phyloP scores from a whole-genome alignment of 2,888 invertebrate species.

The Drosophila macrospina region DNA sequence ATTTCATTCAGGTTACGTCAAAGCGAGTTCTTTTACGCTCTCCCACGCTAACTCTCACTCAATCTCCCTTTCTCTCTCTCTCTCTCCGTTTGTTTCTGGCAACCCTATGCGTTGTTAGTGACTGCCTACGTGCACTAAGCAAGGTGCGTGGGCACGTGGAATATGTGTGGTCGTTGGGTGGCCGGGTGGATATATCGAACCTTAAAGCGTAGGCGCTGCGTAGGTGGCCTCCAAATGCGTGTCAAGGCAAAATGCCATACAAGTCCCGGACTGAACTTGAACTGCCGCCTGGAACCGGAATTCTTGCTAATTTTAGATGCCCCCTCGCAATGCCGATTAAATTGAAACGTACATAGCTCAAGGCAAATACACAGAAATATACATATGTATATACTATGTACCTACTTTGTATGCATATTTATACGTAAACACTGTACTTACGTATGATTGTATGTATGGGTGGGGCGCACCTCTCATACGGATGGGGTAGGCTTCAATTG shows the following conservation, averaged over 20 bases:
- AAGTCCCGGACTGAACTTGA: constrained; percentile 66
- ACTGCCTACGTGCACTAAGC: constrained; percentile 61
- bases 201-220: constrained; percentile 19
- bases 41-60: constrained; percentile 12
- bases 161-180: constrained; percentile 35
- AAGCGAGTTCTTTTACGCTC: constrained; percentile 41
- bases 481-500: constrained; percentile 47
- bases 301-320: constrained; percentile 67
- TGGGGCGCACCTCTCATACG: constrained; percentile 40
- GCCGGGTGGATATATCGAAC: not conserved
- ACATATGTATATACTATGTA: not conserved
- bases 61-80: constrained; percentile 1
- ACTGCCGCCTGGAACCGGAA: constrained; percentile 59
- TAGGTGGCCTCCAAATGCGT: constrained; percentile 56
- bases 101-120: constrained; percentile 40
- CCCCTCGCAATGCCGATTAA: constrained; percentile 61
- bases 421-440: not conserved
- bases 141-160: constrained; percentile 65
- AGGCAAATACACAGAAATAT: constrained; percentile 22
- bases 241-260: constrained; percentile 64
- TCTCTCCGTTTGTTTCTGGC: constrained; percentile 36
- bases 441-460: constrained; percentile 5
- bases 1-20: constrained; percentile 61
- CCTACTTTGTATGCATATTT: not conserved
- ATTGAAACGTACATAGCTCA: constrained; percentile 49